phyloP scores from a whole-genome alignment of 2,113 vertebrate genomes.

The Oxygymnocypris stewartii region DNA sequence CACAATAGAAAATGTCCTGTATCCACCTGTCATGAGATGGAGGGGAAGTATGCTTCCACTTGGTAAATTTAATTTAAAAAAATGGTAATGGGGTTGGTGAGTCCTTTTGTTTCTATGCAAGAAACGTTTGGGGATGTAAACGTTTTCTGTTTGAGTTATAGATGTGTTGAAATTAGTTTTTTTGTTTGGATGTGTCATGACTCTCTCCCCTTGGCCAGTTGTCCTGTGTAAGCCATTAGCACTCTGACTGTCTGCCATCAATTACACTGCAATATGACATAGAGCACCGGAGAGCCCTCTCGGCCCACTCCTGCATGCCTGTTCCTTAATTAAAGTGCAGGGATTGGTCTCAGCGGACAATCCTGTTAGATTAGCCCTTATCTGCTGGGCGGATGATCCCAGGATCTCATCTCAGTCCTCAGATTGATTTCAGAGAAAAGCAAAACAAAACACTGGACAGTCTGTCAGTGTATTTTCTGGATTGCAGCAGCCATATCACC shows the following conservation, averaged over 20 bases:
- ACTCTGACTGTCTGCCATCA: slow-evolving; percentile 7
- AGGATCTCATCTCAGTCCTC: slow-evolving; percentile 2
- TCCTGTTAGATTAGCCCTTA: slow-evolving; percentile 36
- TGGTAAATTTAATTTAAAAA: too few relatives aligned
- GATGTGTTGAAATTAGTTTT: neutral
- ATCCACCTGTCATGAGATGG: too few relatives aligned
- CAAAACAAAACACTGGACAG: neutral
- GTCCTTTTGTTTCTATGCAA: neutral
- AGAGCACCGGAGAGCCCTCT: neutral
- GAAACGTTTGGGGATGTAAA: neutral
- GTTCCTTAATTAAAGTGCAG: slow-evolving; percentile 40
- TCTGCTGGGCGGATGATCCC: slow-evolving; percentile 10
- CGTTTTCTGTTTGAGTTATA: neutral
- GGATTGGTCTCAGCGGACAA: slow-evolving; percentile 38
- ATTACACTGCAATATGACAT: slow-evolving; percentile 14
- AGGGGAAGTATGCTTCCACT: too few relatives aligned
- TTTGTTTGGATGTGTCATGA: neutral
- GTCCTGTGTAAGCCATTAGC: neutral
- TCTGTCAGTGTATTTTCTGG: neutral
- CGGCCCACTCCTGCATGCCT: neutral
- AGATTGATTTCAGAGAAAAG: slow-evolving; percentile 19
- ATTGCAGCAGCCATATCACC: too few relatives aligned
- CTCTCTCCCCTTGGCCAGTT: neutral
- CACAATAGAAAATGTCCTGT: too few relatives aligned
- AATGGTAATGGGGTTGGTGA: neutral